Evolutionary conservation across 2,797 vertebrate genomes (phyloP), one percentile per base, ranked within the genome.

Genomic region (Myotis daubentonii): DNA sequence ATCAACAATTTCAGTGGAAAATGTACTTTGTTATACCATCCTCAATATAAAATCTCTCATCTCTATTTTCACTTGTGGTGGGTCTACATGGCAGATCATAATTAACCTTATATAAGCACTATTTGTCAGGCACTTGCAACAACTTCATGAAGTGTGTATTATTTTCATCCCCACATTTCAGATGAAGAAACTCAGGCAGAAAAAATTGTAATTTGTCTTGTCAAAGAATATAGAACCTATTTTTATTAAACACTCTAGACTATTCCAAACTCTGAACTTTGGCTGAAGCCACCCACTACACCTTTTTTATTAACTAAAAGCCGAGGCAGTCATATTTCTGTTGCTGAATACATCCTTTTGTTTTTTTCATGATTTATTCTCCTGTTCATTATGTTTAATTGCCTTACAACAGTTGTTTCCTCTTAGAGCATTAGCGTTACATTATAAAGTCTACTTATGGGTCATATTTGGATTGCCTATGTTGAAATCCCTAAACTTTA

Each of bases 181-280:
- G 23, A 55, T 88, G n/a, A 81, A 83, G n/a, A 94, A 89, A 91
- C 51, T 75, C 44, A 96, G 55, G 47, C 33, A 74, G 72, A 87
- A 33, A 47, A 90, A 68, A 17, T 60, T 85, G 60, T 62, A 30
- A 62, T 57, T 20, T 92, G 51, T n/a, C 15, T 78, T 72, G 19
- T 71, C 28, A 60, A 76, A 93, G 30, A 11, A 71, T 53, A 53
- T 51, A 36, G 28, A 60, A 57, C 41, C 17, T 87, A 44, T 80
- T 87, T 89, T 91, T 82, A 68, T 91, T 90, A 88, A 95, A 66
- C 60, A 82, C 25, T 66, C 17, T 25, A 79, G 10, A 81, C 33
- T 95, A 74, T 85, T 15, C n/a, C 49, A 79, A 30, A 82, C 28
- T 93, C 80, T 57, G 33, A 92, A 23, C 30, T 71, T 93, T 49